These are phyloP conservation scores for Drosophila demipolita DNA, from an alignment of 2,888 invertebrate species.

Conservation along the genomic window DNA sequence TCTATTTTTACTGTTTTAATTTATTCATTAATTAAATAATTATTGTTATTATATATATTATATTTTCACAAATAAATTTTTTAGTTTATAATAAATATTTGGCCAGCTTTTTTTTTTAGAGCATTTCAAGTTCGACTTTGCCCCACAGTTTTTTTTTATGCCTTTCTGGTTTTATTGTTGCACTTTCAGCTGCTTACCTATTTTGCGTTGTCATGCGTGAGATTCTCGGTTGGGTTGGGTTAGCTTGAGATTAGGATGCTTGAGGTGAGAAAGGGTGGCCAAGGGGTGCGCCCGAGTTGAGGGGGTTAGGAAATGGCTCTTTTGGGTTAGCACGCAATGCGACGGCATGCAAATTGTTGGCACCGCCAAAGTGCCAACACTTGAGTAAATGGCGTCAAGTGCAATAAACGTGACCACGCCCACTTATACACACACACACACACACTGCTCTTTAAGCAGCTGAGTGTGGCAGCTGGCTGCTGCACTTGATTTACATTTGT, in stretches of 20 bases:
- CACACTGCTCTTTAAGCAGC: background rate
- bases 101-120: background rate
- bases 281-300: background rate
- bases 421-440: slow-evolving; percentile 1
- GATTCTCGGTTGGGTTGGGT: slow-evolving; percentile 23
- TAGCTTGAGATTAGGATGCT: slow-evolving; percentile 41
- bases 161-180: slow-evolving; percentile 31
- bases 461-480: slow-evolving; percentile 11
- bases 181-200: slow-evolving; percentile 47
- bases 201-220: slow-evolving; percentile 47
- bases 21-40: no score
- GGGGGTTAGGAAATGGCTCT: background rate
- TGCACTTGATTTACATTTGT: slow-evolving; percentile 33
- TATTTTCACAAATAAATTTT: background rate
- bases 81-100: background rate
- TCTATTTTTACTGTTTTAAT: no score
- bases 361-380: slow-evolving; percentile 75
- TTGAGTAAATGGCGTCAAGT: slow-evolving; percentile 72
- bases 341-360: slow-evolving; percentile 73
- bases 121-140: slow-evolving; percentile 1
- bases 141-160: background rate
- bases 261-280: background rate
- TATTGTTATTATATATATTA: no score
- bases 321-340: slow-evolving; percentile 38
- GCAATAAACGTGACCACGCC: slow-evolving; percentile 64